Percentiles rank a stretch among this genome's conserved stretches.
phyloP scores from a whole-genome alignment of 2,797 vertebrate genomes.

The Sternarchorhynchus goeldii region DNA sequence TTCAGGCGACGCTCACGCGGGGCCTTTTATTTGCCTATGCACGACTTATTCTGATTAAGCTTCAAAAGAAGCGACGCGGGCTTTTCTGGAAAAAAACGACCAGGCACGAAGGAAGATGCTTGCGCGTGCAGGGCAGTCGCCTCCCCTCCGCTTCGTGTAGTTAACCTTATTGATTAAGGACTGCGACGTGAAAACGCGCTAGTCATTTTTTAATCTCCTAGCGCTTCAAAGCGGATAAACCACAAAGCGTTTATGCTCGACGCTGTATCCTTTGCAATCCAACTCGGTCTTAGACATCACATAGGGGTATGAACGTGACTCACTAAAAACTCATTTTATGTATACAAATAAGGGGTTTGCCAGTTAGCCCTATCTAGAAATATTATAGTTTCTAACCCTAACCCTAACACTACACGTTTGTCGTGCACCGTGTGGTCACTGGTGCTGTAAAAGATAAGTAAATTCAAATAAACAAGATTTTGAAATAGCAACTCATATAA shows the following conservation, averaged over 20 bases:
- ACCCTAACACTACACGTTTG: neutral
- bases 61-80: neutral
- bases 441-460: too few species aligned
- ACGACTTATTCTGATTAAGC: constrained; percentile 24
- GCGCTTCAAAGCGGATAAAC: constrained; percentile 46
- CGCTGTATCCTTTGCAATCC: constrained; percentile 9
- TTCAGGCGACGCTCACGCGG: constrained; percentile 50
- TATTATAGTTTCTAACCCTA: too few species aligned
- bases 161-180: constrained; percentile 71
- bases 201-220: constrained; percentile 48
- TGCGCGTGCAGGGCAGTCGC: constrained; percentile 54
- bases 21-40: constrained; percentile 16
- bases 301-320: neutral
- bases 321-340: neutral
- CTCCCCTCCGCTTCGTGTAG: constrained; percentile 61
- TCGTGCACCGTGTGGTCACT: too few species aligned
- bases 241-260: constrained; percentile 18
- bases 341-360: neutral
- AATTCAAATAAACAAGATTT: neutral
- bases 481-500: neutral
- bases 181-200: constrained; percentile 60
- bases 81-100: constrained; percentile 36
- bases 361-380: neutral
- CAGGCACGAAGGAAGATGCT: constrained; percentile 38
- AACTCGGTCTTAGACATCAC: neutral